Evolutionary conservation across 2,797 vertebrate genomes (phyloP), one percentile per base, ranked within the genome.

Genomic region (Glyptemys insculpta): DNA sequence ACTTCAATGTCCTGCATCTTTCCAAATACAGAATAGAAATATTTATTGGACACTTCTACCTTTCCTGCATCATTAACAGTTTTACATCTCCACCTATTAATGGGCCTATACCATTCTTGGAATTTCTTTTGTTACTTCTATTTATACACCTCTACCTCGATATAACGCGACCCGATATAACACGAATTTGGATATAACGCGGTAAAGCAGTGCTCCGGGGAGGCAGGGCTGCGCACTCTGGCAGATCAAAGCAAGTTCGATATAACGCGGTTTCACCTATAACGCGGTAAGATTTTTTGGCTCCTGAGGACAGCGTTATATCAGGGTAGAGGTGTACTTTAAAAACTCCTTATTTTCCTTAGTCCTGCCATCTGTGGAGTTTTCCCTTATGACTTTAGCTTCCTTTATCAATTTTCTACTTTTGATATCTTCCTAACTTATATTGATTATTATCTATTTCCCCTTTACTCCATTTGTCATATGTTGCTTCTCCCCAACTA

Each of bases 1-100:
- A 96, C 94, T 92, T 91, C 82, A 92, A 1, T 0, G 50, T 88
- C 92, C 95, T 91, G 74, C 47, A 94, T 74, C 91, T 87, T 87
- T 91, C 91, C 88, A 93, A 97, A 90, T 21, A 91, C 84, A 84
- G 86, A 94, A 90, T n/a, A 86, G 89, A 95, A 91, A 85, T 92
- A 81, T 76, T 89, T 95, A 86, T 86, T 83, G 79, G 90, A 37
- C 2, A 16, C 91, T 34, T 47, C 74, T 76, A 29, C 25, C 41
- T 68, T 68, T 21, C 3, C 50, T 91, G 84, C 57, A 59, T 52
- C 87, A 83, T 59, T 79, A 90, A 44, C 80, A 95, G 74, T 84
- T 90, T 50, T 90, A 27, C 25, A 59, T 90, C 65, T 89, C 49
- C 31, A 12, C 3, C 18, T 0, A 1, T 31, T n/a, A 95, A 91